Percentiles rank a stretch among this genome's conserved stretches.
phyloP scores from a whole-genome alignment of 2,888 invertebrate species.

The Tenthredo mesomela region DNA sequence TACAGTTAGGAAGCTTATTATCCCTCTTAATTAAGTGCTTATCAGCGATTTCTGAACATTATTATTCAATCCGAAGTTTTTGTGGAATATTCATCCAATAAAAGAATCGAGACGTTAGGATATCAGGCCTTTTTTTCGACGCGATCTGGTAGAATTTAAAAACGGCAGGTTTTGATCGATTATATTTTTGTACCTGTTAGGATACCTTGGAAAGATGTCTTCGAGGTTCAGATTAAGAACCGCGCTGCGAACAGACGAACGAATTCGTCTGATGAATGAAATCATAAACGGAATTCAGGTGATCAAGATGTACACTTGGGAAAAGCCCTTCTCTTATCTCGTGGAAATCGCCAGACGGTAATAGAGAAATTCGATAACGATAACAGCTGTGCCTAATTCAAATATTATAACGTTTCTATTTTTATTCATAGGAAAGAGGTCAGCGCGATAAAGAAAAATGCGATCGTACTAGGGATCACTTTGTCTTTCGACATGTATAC shows the following conservation, averaged over 20 bases:
- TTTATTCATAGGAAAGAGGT: constrained; percentile 77
- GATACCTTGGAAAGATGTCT: constrained; percentile 66
- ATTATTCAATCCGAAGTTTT: not conserved
- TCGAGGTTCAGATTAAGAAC: constrained; percentile 83
- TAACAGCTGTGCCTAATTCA: not conserved
- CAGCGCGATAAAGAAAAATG: constrained; percentile 75
- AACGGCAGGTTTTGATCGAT: not conserved
- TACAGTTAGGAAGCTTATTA: not conserved
- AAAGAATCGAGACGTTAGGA: not conserved
- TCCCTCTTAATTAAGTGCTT: not conserved
- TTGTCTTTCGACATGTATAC: constrained; percentile 85
- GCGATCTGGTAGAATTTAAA: not conserved
- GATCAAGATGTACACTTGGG: constrained; percentile 95
- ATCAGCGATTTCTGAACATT: too few relatives aligned
- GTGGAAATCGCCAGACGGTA: constrained; percentile 80
- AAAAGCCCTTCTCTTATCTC: constrained; percentile 86
- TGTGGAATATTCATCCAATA: not conserved
- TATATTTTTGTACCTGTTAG: constrained; percentile 54
- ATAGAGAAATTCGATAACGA: constrained; percentile 43
- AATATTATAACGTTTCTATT: not conserved
- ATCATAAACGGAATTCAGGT: constrained; percentile 92
- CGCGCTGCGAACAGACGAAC: constrained; percentile 89
- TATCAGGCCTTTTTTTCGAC: not conserved
- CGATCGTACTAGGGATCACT: constrained; percentile 81
- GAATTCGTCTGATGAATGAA: constrained; percentile 94